Percentiles rank a stretch among this genome's conserved stretches.
phyloP scores from a whole-genome alignment of 2,888 invertebrate genomes.

The Tuberolachnus salignus region DNA sequence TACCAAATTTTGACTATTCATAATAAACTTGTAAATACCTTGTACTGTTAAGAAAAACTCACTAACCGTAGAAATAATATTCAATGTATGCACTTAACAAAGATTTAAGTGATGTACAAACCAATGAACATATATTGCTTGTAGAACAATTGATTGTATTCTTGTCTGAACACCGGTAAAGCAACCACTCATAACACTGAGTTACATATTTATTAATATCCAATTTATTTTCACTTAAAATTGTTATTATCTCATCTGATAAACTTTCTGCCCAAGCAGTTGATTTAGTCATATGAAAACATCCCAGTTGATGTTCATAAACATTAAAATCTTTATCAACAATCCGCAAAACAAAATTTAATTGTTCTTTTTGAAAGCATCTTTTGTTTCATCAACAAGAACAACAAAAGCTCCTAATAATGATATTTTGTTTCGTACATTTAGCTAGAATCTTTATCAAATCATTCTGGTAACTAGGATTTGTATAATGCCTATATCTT shows the following conservation, averaged over 20 bases:
- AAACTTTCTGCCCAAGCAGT: not conserved
- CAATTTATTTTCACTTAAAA: slow-evolving; percentile 4
- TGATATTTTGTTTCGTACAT: too few relatives aligned
- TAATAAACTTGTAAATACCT: slow-evolving; percentile 8
- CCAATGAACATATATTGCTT: not conserved
- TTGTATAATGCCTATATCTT: too few relatives aligned
- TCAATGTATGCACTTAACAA: not conserved
- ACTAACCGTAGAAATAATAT: not conserved
- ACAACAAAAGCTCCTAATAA: not conserved
- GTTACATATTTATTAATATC: slow-evolving; percentile 52
- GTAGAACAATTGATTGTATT: slow-evolving; percentile 30
- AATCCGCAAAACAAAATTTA: not conserved
- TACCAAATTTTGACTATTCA: slow-evolving; percentile 19
- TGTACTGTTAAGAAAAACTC: slow-evolving; percentile 19
- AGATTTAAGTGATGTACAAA: not conserved
- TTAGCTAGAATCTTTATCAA: too few relatives aligned
- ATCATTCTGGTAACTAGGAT: too few relatives aligned
- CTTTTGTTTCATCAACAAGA: slow-evolving; percentile 7
- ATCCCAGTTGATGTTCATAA: not conserved
- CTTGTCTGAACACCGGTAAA: slow-evolving; percentile 58
- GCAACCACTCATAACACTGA: slow-evolving; percentile 58
- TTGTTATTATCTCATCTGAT: not conserved
- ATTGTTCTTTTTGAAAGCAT: not conserved
- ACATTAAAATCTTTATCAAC: not conserved
- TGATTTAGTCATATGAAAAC: not conserved